Percentiles rank a stretch among this genome's conserved stretches.
These are phyloP conservation scores for Nothocercus julius DNA, from an alignment of 2,113 vertebrate genomes.

Conservation along the genomic window DNA sequence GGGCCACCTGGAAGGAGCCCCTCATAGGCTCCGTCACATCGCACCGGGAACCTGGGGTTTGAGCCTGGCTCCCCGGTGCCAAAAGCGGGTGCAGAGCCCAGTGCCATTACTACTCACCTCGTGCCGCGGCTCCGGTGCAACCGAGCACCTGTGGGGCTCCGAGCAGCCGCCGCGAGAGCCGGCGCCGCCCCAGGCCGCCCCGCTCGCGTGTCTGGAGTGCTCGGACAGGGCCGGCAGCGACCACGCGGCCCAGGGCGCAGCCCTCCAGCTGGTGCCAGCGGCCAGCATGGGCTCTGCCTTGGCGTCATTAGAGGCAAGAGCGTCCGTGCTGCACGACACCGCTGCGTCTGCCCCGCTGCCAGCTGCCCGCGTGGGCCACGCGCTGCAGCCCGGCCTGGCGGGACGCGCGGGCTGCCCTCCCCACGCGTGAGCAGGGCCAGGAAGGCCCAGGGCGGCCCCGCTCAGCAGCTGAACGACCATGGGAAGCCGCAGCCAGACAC, in stretches of 20 bases:
- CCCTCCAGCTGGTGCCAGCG: neutral
- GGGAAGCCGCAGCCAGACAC: neutral
- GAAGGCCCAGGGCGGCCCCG: neutral
- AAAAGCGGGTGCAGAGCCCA: neutral
- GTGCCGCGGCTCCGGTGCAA: neutral
- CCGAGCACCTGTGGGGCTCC: no score
- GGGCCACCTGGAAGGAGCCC: neutral
- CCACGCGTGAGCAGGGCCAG: neutral
- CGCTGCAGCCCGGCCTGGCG: no score
- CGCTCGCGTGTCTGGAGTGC: neutral
- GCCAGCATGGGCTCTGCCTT: neutral
- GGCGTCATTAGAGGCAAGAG: neutral
- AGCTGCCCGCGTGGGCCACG: no score
- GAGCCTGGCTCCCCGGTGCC: neutral
- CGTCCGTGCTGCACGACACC: accelerated
- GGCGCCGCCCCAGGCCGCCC: neutral
- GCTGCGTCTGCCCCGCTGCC: neutral
- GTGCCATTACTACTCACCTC: neutral
- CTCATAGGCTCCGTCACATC: neutral
- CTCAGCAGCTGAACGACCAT: neutral
- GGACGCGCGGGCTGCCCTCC: no score
- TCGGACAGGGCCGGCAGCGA: neutral
- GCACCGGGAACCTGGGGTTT: neutral
- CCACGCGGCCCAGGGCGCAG: neutral
- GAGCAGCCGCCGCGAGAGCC: no score